These are phyloP conservation scores for Cabera pusaria DNA, from an alignment of 2,888 invertebrate genomes.

Conservation along the genomic window DNA sequence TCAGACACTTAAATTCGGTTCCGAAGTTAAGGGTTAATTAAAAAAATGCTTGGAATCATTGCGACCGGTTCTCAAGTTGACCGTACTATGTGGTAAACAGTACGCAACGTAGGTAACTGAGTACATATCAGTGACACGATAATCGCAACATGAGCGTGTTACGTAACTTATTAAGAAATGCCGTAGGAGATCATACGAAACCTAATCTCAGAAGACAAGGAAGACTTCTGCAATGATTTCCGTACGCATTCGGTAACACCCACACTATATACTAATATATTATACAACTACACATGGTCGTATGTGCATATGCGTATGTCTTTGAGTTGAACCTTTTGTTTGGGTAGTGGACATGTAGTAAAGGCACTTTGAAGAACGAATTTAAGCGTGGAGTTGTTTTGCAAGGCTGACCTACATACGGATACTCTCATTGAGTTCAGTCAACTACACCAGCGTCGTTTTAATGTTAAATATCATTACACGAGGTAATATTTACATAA, in stretches of 20 bases:
- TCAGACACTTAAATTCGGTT: slow-evolving; percentile 10
- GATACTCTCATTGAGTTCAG: slow-evolving; percentile 25
- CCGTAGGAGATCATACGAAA: slow-evolving; percentile 46
- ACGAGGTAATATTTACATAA: slow-evolving; percentile 11
- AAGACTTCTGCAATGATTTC: slow-evolving; percentile 60
- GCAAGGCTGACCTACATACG: slow-evolving; percentile 39
- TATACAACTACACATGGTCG: slow-evolving; percentile 44
- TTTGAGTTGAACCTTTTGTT: slow-evolving; percentile 50
- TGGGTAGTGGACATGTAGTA: slow-evolving; percentile 35
- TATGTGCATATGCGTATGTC: slow-evolving; percentile 36
- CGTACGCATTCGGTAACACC: slow-evolving; percentile 56
- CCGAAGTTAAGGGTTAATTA: slow-evolving; percentile 13
- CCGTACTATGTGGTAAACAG: slow-evolving; percentile 15
- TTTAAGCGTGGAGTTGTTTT: slow-evolving; percentile 47
- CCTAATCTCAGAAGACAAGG: slow-evolving; percentile 54
- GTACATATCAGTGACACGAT: slow-evolving; percentile 26
- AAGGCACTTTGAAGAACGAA: slow-evolving; percentile 37
- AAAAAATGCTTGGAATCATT: slow-evolving; percentile 1
- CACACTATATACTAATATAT: slow-evolving; percentile 41
- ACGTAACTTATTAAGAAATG: slow-evolving; percentile 40
- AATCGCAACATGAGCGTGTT: slow-evolving; percentile 32
- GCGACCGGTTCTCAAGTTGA: slow-evolving; percentile 13
- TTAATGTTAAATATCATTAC: slow-evolving; percentile 3
- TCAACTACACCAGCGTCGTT: slow-evolving; percentile 16
- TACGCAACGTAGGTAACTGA: slow-evolving; percentile 15